A percentile compares a stretch with the other conserved stretches of the same genome.
Conservation (phyloP, 2,113 vertebrate species). For the Halichoeres trimaculatus region DNA sequence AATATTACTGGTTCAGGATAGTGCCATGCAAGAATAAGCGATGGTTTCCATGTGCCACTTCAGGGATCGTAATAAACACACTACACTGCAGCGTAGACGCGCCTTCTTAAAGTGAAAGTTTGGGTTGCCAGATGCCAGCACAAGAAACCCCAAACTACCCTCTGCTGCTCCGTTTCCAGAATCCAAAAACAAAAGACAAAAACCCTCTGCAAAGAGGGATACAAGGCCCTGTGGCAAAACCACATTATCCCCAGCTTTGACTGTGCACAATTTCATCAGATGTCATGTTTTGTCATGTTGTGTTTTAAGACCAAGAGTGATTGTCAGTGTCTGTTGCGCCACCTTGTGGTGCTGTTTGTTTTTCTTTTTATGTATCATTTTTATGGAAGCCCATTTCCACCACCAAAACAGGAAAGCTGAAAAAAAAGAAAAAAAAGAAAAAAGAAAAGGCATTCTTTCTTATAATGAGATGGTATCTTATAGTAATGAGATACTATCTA, state of each 20-base stretch:
- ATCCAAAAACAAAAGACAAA: neutral
- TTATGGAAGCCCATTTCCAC: too few species aligned
- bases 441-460: too few species aligned
- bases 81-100: conserved; percentile 68
- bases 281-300: conserved; percentile 40
- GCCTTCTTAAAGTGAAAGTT: conserved; percentile 87
- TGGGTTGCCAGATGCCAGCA: conserved; percentile 45
- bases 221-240: neutral
- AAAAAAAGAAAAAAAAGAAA: too few species aligned
- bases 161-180: neutral
- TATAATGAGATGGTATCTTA: too few species aligned
- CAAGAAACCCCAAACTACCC: neutral
- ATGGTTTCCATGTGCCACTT: conserved; percentile 83
- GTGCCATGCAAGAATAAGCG: conserved; percentile 55
- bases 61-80: conserved; percentile 73
- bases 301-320: neutral
- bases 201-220: neutral
- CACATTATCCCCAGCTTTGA: conserved; percentile 5
- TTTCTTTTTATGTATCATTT: too few species aligned
- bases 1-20: neutral
- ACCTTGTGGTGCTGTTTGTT: conserved; percentile 42
- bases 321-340: conserved; percentile 37
- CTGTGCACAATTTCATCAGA: conserved; percentile 36
- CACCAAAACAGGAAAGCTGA: too few species aligned
- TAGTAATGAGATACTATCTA: too few species aligned